Evolutionary conservation across 2,797 vertebrate species (phyloP).

Genomic region (Pteronotus mesoamericanus): DNA sequence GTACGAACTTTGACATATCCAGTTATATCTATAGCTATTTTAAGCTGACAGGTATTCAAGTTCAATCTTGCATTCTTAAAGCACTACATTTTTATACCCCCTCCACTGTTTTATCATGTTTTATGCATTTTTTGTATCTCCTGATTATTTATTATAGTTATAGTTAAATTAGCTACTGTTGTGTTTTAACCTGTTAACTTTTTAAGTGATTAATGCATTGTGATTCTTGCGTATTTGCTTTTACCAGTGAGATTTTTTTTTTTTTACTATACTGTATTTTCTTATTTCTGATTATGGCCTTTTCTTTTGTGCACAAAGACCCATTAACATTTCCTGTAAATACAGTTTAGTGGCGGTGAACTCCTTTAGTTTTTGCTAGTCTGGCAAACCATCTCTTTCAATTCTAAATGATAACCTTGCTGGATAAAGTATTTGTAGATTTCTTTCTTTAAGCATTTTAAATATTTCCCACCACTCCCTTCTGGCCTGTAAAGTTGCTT

Average conservation of each 20-base stretch:
- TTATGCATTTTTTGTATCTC: background rate
- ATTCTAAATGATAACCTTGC: background rate
- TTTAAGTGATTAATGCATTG: background rate
- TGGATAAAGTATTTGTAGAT: background rate
- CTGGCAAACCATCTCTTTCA: background rate
- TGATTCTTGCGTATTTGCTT: background rate
- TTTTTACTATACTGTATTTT: background rate
- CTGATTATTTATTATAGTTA: background rate
- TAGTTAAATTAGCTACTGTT: background rate
- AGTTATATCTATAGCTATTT: no score
- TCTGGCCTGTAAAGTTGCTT: background rate
- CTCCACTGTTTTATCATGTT: background rate
- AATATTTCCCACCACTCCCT: background rate
- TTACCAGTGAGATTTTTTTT: background rate
- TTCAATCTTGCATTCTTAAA: background rate
- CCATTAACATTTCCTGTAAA: background rate
- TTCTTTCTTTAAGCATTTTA: background rate
- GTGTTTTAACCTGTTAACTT: background rate
- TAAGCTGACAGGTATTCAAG: no score
- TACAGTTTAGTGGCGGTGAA: background rate
- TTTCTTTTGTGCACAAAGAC: background rate
- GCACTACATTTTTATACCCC: background rate
- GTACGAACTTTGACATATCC: no score
- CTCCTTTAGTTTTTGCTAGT: background rate
- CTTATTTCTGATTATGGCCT: background rate